Conservation (phyloP, 1,140 invertebrate genomes). For the Brachionus angularis region DNA sequence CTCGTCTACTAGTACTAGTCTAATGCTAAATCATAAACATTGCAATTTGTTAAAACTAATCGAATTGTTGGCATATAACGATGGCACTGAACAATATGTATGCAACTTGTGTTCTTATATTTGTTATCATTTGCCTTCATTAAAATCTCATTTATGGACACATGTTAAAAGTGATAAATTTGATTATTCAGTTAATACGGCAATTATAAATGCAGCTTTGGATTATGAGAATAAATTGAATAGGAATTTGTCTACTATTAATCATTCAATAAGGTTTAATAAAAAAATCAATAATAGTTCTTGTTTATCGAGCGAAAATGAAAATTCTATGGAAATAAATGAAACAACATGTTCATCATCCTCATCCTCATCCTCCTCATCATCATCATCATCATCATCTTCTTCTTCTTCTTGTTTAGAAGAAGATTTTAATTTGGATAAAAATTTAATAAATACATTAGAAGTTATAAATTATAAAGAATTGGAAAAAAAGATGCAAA, state of each 20-base stretch:
- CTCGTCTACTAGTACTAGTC: background rate
- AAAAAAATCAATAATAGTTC: conserved; percentile 17
- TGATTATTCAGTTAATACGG: conserved; percentile 55
- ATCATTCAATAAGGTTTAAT: conserved; percentile 4
- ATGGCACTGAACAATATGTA: conserved; percentile 53
- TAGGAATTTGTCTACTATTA: conserved; percentile 1
- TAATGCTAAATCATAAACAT: background rate
- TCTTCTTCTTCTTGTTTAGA: too few relatives aligned
- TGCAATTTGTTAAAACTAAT: background rate
- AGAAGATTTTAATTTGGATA: conserved; percentile 46
- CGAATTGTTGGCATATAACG: conserved; percentile 2
- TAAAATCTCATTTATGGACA: conserved; percentile 58
- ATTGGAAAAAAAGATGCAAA: conserved; percentile 16
- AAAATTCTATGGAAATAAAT: too few relatives aligned
- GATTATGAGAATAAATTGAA: conserved; percentile 50
- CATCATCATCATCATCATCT: too few relatives aligned
- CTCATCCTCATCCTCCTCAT: too few relatives aligned
- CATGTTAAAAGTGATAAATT: conserved; percentile 56
- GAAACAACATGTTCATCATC: too few relatives aligned
- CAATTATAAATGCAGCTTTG: conserved; percentile 56
- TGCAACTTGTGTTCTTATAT: conserved; percentile 58
- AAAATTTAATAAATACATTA: conserved; percentile 49
- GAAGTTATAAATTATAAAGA: conserved; percentile 45
- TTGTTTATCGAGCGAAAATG: conserved; percentile 48
- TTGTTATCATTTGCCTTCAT: conserved; percentile 56